Evolutionary conservation across 1,140 invertebrate genomes (phyloP), one percentile per base, ranked within the genome.

Genomic region (Nymphalis io): DNA sequence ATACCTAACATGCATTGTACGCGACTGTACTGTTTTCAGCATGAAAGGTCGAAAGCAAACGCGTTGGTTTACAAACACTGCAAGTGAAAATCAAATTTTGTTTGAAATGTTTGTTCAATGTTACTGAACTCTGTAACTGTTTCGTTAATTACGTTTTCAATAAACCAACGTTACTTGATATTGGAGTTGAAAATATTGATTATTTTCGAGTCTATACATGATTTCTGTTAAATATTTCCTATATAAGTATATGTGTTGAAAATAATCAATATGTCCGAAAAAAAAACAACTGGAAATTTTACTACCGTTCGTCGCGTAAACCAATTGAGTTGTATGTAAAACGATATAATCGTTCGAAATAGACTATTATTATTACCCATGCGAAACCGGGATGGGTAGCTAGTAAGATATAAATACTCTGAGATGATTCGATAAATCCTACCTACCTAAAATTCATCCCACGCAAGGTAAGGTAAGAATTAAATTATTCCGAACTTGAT

Each of bases 401-500:
- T n/a, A n/a, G n/a, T n/a, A n/a, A n/a, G n/a, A n/a, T n/a, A n/a
- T 8, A 33, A 33, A 8, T 8, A 46, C 40, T 18, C 20, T 23
- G n/a, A n/a, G n/a, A n/a, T n/a, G n/a, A n/a, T n/a, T n/a, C n/a
- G n/a, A n/a, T n/a, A n/a, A n/a, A n/a, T n/a, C n/a, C n/a, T n/a
- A n/a, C n/a, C n/a, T n/a, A n/a, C n/a, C n/a, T n/a, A 33, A 33
- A 15, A 12, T 16, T 40, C 27, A 40, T 33, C 20, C 51, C 12
- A 15, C 63, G 53, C 40, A 57, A 58, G 51, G 20, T 62, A 33
- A 44, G 5, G 11, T 65, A 51, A 65, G 40, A 33, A 21, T 55
- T 55, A 13, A 68, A 68, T 68, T 18, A 60, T 39, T 46, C 15
- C 39, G 16, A 68, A 68, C 46, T 61, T 68, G 48, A 55, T 68